Percentiles rank a stretch among this genome's conserved stretches.
These are phyloP conservation scores for Holotrichia oblita DNA, from an alignment of 1,140 invertebrate genomes.

Conservation along the genomic window DNA sequence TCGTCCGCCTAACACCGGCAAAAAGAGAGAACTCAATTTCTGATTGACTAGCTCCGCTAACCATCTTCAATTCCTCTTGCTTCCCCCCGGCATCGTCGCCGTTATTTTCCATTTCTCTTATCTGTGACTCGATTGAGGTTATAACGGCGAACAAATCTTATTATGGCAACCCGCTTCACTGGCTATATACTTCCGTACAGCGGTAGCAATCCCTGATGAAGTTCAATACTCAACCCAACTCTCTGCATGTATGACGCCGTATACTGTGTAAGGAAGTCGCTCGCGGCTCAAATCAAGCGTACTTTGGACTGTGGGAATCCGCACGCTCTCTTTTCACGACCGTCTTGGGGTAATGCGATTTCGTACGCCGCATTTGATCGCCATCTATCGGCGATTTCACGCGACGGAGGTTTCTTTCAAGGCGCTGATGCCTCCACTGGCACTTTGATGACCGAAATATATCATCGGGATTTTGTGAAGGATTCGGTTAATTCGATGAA, in stretches of 20 bases:
- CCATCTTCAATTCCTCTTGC: background rate
- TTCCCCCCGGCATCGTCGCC: background rate
- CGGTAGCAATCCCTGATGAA: background rate
- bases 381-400: constrained; percentile 5
- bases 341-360: background rate
- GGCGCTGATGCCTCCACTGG: background rate
- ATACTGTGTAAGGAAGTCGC: background rate
- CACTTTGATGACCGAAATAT: background rate
- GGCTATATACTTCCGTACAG: background rate
- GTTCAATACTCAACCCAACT: background rate
- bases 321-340: too few species aligned
- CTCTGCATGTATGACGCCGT: background rate
- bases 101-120: constrained; percentile 8
- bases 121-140: background rate
- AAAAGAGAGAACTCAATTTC: background rate
- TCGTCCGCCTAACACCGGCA: background rate
- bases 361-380: constrained; percentile 4
- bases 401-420: background rate
- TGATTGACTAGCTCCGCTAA: background rate
- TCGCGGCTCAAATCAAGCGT: background rate
- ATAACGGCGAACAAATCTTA: background rate
- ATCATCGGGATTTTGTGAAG: background rate
- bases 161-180: background rate
- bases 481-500: too few species aligned
- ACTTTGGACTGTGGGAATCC: background rate